Evolutionary conservation across 2,113 vertebrate species (phyloP), one percentile per base, ranked within the genome.

Genomic region (Gasterosteus aculeatus): DNA sequence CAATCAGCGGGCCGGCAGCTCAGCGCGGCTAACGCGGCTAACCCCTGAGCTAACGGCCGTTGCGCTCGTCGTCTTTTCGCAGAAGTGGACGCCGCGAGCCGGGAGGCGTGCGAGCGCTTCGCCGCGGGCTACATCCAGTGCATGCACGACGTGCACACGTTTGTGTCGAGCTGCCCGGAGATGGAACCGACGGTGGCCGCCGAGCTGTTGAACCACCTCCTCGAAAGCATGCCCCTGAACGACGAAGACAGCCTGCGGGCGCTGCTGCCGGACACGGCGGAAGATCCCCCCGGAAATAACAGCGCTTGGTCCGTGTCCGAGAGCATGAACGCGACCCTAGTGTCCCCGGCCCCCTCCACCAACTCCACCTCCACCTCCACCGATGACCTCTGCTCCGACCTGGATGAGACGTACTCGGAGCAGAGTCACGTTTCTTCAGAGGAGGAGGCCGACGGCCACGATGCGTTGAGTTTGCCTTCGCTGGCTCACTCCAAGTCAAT

Each of bases 111-210:
- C 53, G 97, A 99, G 90, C 95, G 97, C 11, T 98, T 98, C 49
- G 95, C 97, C 0, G 97, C 97, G 1, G 97, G 97, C 2, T 98
- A 99, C 94, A 98, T 99, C 88, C 97, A 98, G 87, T 98, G 97
- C 82, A 98, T 98, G 97, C 97, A 98, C 19, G 97, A 98, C 82
- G 97, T 98, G 74, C 97, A 99, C 91, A 98, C 95, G 3, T 99
- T 99, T 82, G 95, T 98, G 84, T 98, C 96, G 87, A 93, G 84
- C 89, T 97, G 95, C 84, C 96, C 97, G 1, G 95, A 95, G 16
- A 95, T 98, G 16, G 97, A 98, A 15, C 93, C 95, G 5, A 87
- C 94, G 0, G 91, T 97, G 0, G 95, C 96, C 0, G 95, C 96
- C 0, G 95, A 97, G 91, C 94, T 98, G 64, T 87, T 99, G 51